Evolutionary conservation across 2,113 vertebrate species (phyloP).

Genomic region (Chloropsis hardwickii): DNA sequence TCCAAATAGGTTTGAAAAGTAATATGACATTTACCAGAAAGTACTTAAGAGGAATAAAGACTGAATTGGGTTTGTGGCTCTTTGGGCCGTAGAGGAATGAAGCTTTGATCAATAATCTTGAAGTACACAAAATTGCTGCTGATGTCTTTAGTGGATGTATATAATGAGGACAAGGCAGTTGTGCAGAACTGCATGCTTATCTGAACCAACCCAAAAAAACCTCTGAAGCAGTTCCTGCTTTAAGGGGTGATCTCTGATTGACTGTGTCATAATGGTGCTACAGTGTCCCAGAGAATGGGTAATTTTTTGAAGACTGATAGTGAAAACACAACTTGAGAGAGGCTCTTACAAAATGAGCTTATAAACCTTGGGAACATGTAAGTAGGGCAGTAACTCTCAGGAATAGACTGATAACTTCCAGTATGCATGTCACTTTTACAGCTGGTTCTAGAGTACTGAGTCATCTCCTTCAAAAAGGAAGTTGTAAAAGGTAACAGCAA

Average conservation of each 20-base stretch:
- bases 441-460: background rate
- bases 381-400: background rate
- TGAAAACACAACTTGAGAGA: rapidly evolving
- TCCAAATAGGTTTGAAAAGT: background rate
- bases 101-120: background rate
- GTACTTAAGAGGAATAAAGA: background rate
- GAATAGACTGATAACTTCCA: rapidly evolving
- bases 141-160: background rate
- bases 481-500: background rate
- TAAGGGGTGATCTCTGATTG: background rate
- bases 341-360: background rate
- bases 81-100: background rate
- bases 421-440: background rate
- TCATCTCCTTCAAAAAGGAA: background rate
- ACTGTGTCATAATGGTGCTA: background rate
- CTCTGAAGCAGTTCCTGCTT: background rate
- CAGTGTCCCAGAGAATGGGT: background rate
- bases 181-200: background rate
- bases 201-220: background rate
- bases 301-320: background rate
- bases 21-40: background rate
- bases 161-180: background rate
- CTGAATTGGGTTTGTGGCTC: background rate
- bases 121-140: background rate
- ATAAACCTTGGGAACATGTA: background rate